Conservation (phyloP, 2,113 vertebrate genomes). For the Abramis brama region DNA sequence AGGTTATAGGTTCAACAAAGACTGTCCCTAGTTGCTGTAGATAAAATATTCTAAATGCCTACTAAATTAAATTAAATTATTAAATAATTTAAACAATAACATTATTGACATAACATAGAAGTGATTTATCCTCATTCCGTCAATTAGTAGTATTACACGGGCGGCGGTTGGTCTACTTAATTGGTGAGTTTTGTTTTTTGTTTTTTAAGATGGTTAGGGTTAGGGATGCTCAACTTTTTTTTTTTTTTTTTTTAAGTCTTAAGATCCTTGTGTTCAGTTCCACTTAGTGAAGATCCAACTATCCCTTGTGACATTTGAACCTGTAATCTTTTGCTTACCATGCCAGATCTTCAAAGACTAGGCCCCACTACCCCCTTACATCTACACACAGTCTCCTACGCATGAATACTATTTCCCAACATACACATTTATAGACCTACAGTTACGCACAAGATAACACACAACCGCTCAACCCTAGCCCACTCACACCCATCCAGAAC, state of each 20-base stretch:
- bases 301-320: constrained; percentile 21
- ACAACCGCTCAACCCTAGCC: constrained; percentile 8
- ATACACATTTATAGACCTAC: not conserved
- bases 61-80: not conserved
- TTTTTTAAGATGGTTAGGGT: not conserved
- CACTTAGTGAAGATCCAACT: not conserved
- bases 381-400: not conserved
- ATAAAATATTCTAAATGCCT: not conserved
- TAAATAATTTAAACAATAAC: not conserved
- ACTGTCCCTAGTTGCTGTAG: not conserved
- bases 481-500: constrained; percentile 23
- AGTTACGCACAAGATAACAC: not conserved
- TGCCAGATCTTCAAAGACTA: not conserved
- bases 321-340: constrained; percentile 10
- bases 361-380: not conserved
- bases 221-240: not conserved
- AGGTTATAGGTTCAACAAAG: not conserved
- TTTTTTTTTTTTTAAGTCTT: too few relatives aligned
- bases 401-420: not conserved
- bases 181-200: not conserved
- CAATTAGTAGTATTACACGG: not conserved
- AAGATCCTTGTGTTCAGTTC: not conserved
- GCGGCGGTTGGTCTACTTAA: not conserved
- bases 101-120: not conserved
- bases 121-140: not conserved